Conservation (phyloP, 37 sponge, comb jelly and placozoan genomes). For the Halichondria panicea region DNA sequence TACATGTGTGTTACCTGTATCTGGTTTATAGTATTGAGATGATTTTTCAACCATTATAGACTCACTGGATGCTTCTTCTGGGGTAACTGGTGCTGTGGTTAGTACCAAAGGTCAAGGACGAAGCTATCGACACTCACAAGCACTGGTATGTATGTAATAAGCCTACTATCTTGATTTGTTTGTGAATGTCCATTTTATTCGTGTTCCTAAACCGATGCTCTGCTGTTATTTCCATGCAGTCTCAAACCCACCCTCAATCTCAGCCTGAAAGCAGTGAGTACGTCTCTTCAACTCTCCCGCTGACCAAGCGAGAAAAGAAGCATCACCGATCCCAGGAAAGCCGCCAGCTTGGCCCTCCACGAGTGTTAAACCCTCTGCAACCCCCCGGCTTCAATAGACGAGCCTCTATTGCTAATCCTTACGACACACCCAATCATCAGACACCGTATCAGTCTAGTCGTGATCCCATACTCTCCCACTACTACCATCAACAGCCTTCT, state of each 20-base stretch:
- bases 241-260: background rate
- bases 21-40: background rate
- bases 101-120: constrained; percentile 8
- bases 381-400: constrained; percentile 20
- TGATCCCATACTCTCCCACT: background rate
- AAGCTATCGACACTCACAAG: constrained; percentile 10
- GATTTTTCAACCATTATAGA: background rate
- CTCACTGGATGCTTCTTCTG: constrained; percentile 20
- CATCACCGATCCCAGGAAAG: constrained; percentile 1
- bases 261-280: constrained; percentile 8
- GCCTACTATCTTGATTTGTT: no score
- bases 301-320: constrained; percentile 42
- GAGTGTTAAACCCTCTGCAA: background rate
- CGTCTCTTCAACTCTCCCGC: constrained; percentile 32
- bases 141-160: constrained; percentile 13
- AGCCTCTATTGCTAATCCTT: constrained; percentile 31
- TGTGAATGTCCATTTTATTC: no score
- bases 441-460: background rate
- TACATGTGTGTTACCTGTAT: background rate
- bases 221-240: constrained; percentile 8
- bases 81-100: constrained; percentile 11
- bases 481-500: background rate
- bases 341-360: constrained; percentile 3
- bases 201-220: no score
- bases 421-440: constrained; percentile 10